Percentiles rank a stretch among this genome's conserved stretches.
These are phyloP conservation scores for Cirrhinus mrigala DNA, from an alignment of 2,797 vertebrate species.

Conservation along the genomic window DNA sequence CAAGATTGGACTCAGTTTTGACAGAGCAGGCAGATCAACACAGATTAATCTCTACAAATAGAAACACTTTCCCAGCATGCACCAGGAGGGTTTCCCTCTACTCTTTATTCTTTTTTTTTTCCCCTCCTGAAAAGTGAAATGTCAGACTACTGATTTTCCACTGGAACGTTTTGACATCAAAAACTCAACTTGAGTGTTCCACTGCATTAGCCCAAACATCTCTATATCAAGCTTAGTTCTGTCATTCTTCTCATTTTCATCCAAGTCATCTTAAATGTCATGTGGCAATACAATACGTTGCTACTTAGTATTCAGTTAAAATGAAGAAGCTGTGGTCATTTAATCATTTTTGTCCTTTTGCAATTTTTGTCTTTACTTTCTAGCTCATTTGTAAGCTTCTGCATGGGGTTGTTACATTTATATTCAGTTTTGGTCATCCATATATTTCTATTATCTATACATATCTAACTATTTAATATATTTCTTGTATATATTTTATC, in stretches of 20 bases:
- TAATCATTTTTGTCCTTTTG: no score
- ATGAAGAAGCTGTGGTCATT: no score
- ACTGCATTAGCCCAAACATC: neutral
- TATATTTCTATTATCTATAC: no score
- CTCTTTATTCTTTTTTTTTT: conserved; percentile 34
- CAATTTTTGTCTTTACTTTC: no score
- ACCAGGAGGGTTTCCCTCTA: conserved; percentile 36
- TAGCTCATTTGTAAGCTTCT: no score
- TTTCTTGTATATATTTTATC: no score
- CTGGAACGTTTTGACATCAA: conserved; percentile 35
- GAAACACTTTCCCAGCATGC: conserved; percentile 43
- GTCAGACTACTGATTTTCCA: conserved; percentile 43
- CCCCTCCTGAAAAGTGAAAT: conserved; percentile 48
- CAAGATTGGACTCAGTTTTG: conserved; percentile 38
- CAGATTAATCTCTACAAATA: conserved; percentile 58
- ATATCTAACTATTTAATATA: no score
- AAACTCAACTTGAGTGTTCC: neutral
- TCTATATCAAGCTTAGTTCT: neutral
- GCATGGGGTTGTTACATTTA: no score
- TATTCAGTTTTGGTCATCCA: no score
- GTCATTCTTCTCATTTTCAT: neutral
- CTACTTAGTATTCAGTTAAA: neutral
- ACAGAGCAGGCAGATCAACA: conserved; percentile 44
- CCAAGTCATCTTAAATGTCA: neutral
- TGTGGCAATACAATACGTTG: neutral